A percentile compares a stretch with the other conserved stretches of the same genome.
Evolutionary conservation across 2,113 vertebrate genomes (phyloP).

Genomic region (Cyphomyrus discorhynchus): DNA sequence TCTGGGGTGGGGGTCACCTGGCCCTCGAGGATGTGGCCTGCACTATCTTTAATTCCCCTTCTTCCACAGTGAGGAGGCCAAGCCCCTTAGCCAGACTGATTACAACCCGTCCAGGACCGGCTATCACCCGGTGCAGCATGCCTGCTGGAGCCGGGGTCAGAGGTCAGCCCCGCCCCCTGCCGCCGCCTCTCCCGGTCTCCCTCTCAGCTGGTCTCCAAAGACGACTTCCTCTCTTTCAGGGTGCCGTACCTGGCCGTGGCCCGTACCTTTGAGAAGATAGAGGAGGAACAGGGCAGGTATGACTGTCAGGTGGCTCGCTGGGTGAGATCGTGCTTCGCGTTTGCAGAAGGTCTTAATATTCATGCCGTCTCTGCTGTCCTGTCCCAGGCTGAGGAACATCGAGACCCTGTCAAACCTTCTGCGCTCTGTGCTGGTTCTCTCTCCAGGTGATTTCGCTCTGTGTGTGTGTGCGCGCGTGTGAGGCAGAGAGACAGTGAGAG

Average conservation of each 20-base stretch:
- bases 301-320: slow-evolving; percentile 12
- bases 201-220: too few relatives aligned
- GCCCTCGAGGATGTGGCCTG: neutral
- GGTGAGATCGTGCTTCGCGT: neutral
- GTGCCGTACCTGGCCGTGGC: slow-evolving; percentile 84
- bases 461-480: neutral
- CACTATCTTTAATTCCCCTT: slow-evolving; percentile 1
- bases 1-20: neutral
- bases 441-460: slow-evolving; percentile 62
- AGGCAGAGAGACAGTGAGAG: too few relatives aligned
- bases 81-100: slow-evolving; percentile 28
- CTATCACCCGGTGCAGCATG: slow-evolving; percentile 74
- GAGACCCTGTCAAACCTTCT: slow-evolving; percentile 81
- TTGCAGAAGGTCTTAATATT: neutral
- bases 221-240: slow-evolving; percentile 43
- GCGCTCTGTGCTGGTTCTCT: slow-evolving; percentile 73
- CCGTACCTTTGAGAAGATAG: slow-evolving; percentile 82
- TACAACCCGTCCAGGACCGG: slow-evolving; percentile 65
- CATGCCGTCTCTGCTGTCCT: neutral
- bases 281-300: slow-evolving; percentile 81
- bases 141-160: slow-evolving; percentile 73
- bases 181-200: neutral
- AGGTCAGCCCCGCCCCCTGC: slow-evolving; percentile 50
- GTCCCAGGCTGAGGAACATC: slow-evolving; percentile 73
- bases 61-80: slow-evolving; percentile 42